Percentiles rank a stretch among this genome's conserved stretches.
Conservation (phyloP, 2,888 invertebrate genomes). For the Reticulitermes lucifugus region DNA sequence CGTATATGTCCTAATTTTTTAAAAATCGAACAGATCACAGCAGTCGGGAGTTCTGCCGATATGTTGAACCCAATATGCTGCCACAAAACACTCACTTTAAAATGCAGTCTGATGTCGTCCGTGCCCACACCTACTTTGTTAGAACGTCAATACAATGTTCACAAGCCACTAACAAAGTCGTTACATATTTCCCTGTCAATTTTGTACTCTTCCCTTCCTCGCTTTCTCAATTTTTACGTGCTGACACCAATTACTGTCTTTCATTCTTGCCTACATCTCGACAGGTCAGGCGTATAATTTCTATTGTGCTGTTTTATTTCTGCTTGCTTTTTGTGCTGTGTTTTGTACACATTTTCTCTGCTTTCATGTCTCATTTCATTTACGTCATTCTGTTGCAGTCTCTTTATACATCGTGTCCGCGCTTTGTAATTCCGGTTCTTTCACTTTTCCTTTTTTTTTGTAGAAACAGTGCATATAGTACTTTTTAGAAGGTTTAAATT, state of each 20-base stretch:
- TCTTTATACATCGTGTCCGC: not conserved
- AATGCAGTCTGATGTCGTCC: not conserved
- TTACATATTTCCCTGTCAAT: not conserved
- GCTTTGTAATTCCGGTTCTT: not conserved
- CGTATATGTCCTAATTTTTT: no score
- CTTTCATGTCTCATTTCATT: not conserved
- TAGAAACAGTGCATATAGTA: no score
- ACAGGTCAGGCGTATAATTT: not conserved
- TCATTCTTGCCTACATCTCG: not conserved
- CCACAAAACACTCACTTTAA: not conserved
- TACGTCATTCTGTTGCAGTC: not conserved
- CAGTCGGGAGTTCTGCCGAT: not conserved
- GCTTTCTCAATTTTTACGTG: not conserved
- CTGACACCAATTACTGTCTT: conserved; percentile 4
- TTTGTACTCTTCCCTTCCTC: not conserved
- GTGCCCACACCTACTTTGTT: not conserved
- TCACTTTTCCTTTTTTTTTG: not conserved
- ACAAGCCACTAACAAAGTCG: not conserved
- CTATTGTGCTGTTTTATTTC: not conserved
- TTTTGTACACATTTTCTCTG: not conserved
- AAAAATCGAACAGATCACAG: no score
- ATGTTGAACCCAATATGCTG: not conserved
- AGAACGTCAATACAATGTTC: not conserved
- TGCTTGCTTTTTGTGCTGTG: not conserved
- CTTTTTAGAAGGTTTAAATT: no score